Evolutionary conservation across 2,113 vertebrate genomes (phyloP).

Genomic region (Toxostoma redivivum): DNA sequence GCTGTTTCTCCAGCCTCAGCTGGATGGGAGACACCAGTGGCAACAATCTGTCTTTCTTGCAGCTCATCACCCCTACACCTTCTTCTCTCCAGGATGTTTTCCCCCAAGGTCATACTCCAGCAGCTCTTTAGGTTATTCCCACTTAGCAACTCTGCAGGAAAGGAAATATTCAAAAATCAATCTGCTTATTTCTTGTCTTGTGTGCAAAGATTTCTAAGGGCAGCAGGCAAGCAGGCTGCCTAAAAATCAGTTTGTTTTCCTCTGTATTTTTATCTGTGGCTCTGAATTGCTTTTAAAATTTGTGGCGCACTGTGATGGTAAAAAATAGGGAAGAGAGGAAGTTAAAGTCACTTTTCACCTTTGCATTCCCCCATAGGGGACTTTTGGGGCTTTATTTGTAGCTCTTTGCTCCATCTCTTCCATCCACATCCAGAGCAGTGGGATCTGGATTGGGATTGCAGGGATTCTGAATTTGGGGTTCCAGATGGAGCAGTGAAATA

Average conservation of each 20-base stretch:
- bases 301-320: not conserved
- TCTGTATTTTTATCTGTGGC: not conserved
- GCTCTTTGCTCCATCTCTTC: not conserved
- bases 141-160: not conserved
- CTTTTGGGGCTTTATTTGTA: not conserved
- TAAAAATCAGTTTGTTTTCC: not conserved
- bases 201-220: not conserved
- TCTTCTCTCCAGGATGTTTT: not conserved
- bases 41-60: not conserved
- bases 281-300: not conserved
- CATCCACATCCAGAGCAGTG: rapidly evolving
- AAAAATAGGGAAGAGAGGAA: not conserved
- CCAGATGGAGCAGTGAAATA: conserved; percentile 13
- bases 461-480: not conserved
- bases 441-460: not conserved
- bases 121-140: not conserved
- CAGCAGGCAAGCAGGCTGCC: not conserved
- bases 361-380: rapidly evolving
- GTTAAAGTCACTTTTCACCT: not conserved
- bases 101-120: not conserved
- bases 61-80: not conserved
- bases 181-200: not conserved
- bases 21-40: not conserved
- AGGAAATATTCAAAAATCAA: not conserved
- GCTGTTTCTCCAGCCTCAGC: not conserved